Conservation (phyloP, 2,888 invertebrate species). For the Eilema depressum region DNA sequence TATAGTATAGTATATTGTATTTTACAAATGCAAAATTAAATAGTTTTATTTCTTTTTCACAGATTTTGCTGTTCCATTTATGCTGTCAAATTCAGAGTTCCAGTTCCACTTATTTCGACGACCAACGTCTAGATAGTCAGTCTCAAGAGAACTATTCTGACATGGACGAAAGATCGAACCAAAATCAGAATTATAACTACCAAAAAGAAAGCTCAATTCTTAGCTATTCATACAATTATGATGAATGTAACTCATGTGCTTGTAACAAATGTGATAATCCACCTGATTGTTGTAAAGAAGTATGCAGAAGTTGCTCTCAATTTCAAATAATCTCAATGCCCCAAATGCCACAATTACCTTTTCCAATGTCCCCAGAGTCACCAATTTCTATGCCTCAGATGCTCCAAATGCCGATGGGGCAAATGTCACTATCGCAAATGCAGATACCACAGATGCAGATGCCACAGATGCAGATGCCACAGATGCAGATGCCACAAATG, state of each 20-base stretch:
- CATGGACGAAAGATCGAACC: constrained; percentile 19
- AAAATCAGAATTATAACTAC: constrained; percentile 11
- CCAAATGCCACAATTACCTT: constrained; percentile 10
- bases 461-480: constrained; percentile 16
- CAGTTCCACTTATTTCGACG: constrained; percentile 21
- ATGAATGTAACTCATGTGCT: constrained; percentile 50
- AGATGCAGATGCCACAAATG: constrained; percentile 14
- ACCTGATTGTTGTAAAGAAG: constrained; percentile 55
- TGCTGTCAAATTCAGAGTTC: constrained; percentile 28
- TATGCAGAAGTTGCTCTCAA: constrained; percentile 47
- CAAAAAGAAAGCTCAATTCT: neutral
- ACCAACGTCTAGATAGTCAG: constrained; percentile 21
- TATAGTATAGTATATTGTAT: too few species aligned
- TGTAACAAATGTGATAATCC: constrained; percentile 56
- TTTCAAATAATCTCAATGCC: constrained; percentile 13
- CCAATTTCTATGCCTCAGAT: constrained; percentile 12
- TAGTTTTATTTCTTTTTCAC: constrained; percentile 15
- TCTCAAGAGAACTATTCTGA: constrained; percentile 26
- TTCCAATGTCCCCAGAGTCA: constrained; percentile 4
- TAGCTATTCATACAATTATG: neutral
- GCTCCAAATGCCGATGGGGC: neutral
- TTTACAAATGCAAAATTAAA: neutral
- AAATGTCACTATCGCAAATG: constrained; percentile 13
- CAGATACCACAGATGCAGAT: constrained; percentile 26
- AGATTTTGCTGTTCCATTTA: constrained; percentile 39